Base-by-base conservation (phyloP, 2,888 invertebrate genomes). In the Meganola albula region DNA sequence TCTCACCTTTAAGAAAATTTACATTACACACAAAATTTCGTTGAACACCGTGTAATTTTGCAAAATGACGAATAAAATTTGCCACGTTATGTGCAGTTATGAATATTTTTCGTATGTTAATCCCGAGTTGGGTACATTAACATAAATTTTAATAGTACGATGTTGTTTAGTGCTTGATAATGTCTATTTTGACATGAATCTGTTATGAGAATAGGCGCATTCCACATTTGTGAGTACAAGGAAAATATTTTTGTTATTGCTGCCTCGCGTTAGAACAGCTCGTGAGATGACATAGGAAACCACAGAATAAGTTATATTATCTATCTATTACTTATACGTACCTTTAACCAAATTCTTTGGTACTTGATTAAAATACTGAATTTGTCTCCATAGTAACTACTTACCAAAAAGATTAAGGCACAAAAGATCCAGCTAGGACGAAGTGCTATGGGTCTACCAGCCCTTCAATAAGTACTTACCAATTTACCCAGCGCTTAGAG, bases 1-100 rank as follows among this genome's bases (percentile, higher is more conserved):
- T 53, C 56, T 54, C 59, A 66, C 58, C 55, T 55, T 40, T 29
- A 34, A 35, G 33, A 28, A 34, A 53, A 67, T 67, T 63, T 56
- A 50, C 57, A 66, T 67, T 64, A 64, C 31, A 32, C 32, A 41
- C 34, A 9, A 40, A 41, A 44, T 39, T 34, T 32, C 14, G 31
- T 24, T 22, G 11, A 53, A 47, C 27, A 37, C 36, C 41, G 10
- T 38, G 42, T 47, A 46, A 54, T 52, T 54, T 51, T 36, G 38
- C 29, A 47, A 39, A 52, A 51, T 44, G 33, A 44, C 40, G 26
- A 37, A 43, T 49, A 42, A 52, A 54, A 49, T 61, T 49, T 48
- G 30, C 40, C 47, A 49, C 43, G 47, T 55, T 44, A 37, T 37
- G 33, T 23, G 24, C 27, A 7, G 20, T 35, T 36, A 43, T 48